These are phyloP conservation scores for Platyscapa corneri DNA, from an alignment of 1,140 invertebrate genomes.

Conservation along the genomic window DNA sequence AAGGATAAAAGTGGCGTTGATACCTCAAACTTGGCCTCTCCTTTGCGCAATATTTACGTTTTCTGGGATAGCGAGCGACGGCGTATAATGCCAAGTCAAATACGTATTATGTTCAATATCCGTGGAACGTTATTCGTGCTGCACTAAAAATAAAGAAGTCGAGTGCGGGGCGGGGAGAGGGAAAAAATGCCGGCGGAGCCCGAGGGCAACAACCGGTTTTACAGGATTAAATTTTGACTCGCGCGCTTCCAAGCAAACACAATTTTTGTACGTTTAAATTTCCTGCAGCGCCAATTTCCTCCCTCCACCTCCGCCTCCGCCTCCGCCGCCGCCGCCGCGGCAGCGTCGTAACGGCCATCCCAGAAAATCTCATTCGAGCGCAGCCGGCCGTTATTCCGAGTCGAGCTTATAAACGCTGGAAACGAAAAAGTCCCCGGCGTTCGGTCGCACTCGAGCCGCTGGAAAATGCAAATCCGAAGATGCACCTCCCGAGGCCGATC, in stretches of 20 bases:
- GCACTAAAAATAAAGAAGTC: not conserved
- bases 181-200: not conserved
- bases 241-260: conserved; percentile 22
- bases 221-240: conserved; percentile 27
- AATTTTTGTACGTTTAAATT: conserved; percentile 47
- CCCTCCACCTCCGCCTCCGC: too few species aligned
- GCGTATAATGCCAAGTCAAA: conserved; percentile 26
- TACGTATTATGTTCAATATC: conserved; percentile 1
- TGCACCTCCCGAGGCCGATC: not conserved
- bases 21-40: too few species aligned
- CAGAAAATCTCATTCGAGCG: conserved; percentile 31
- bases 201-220: conserved; percentile 39
- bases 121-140: not conserved
- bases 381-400: conserved; percentile 1
- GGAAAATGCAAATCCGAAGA: conserved; percentile 6
- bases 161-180: too few species aligned
- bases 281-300: conserved; percentile 35
- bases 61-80: not conserved
- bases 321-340: too few species aligned
- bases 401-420: conserved; percentile 5
- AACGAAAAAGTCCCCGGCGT: not conserved
- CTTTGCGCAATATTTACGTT: not conserved
- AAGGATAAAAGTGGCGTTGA: too few species aligned
- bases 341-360: conserved; percentile 1
- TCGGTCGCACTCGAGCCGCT: not conserved